phyloP scores from a whole-genome alignment of 2,113 vertebrate genomes.

The Mus musculus region GRCm39 chr17:49573501-49574000 shows the following conservation, averaged over 20 bases:
- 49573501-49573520: background rate
- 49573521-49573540: background rate
- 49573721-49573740: background rate
- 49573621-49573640: background rate
- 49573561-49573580: background rate
- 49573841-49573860: background rate
- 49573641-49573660: background rate
- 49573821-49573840: background rate
- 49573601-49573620: background rate
- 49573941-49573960: background rate
- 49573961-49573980: background rate
- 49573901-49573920: background rate
- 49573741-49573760: constrained; percentile 11
- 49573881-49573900: background rate
- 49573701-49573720: background rate
- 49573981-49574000: background rate
- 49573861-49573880: background rate
- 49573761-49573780: background rate
- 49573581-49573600: background rate
- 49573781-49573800: background rate
- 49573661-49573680: background rate
- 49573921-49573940: background rate
- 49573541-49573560: background rate
- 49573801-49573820: background rate
- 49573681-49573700: background rate